phyloP scores from a whole-genome alignment of 2,888 invertebrate genomes.

The Anoncus sp. region DNA sequence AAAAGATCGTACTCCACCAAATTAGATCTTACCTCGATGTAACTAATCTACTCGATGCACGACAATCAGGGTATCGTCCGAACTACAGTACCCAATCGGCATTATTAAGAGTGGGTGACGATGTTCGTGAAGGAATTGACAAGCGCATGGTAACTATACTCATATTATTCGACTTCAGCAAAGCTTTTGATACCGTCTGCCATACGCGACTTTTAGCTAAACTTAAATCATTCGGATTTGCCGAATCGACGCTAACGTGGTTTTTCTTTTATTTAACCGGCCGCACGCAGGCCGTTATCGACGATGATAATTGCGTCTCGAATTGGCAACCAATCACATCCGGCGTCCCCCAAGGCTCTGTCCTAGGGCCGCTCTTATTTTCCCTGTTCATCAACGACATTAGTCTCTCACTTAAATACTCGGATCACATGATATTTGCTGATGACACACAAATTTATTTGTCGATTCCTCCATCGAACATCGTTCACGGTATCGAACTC shows the following conservation, averaged over 20 bases:
- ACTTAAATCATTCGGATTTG: background rate
- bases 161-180: conserved; percentile 33
- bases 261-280: background rate
- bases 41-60: background rate
- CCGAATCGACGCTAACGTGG: background rate
- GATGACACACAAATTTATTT: background rate
- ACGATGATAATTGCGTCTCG: background rate
- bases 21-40: background rate
- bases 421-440: background rate
- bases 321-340: conserved; percentile 1
- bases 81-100: conserved; percentile 14
- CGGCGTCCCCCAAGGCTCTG: background rate
- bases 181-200: conserved; percentile 30
- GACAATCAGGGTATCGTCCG: conserved; percentile 16
- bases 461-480: background rate
- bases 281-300: conserved; percentile 6
- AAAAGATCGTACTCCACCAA: conserved; percentile 15
- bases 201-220: background rate
- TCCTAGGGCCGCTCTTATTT: background rate
- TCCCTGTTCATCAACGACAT: background rate
- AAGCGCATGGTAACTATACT: background rate
- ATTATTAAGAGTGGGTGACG: conserved; percentile 12
- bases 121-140: conserved; percentile 3
- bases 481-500: background rate
- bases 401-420: background rate